Percentiles rank a stretch among this genome's conserved stretches.
These are phyloP conservation scores for Ptilonorhynchus violaceus DNA, from an alignment of 2,113 vertebrate species.

Conservation along the genomic window DNA sequence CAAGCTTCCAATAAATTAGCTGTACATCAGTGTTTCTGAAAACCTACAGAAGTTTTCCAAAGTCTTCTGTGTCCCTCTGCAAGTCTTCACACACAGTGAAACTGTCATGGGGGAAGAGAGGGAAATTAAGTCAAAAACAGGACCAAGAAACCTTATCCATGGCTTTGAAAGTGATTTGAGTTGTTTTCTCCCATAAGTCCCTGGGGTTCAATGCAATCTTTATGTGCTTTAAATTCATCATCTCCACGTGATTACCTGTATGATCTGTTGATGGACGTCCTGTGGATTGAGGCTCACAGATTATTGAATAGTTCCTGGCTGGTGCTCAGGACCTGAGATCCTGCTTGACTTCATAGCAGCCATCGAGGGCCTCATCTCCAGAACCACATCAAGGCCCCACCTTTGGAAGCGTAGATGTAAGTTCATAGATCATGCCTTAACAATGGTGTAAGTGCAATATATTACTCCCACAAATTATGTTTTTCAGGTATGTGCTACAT, in stretches of 20 bases:
- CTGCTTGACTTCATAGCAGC: neutral
- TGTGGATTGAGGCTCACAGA: neutral
- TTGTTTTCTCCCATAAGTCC: neutral
- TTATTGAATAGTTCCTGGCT: neutral
- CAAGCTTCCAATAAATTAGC: neutral
- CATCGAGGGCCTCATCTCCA: neutral
- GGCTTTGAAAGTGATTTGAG: neutral
- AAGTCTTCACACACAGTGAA: neutral
- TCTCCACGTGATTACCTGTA: neutral
- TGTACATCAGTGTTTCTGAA: neutral
- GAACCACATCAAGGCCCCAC: rapidly evolving
- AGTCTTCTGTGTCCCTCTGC: neutral
- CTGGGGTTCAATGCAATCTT: neutral
- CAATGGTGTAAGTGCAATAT: neutral
- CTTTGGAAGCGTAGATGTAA: neutral
- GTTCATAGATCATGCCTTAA: neutral
- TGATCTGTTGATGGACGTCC: neutral
- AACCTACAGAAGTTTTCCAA: neutral
- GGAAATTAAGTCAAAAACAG: neutral
- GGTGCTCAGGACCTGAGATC: neutral
- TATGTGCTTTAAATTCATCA: neutral
- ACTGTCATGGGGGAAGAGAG: neutral
- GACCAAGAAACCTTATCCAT: neutral
- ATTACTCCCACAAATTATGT: neutral
- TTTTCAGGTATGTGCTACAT: neutral